Evolutionary conservation across 2,888 invertebrate species (phyloP).

Genomic region (Epinotia demarniana): DNA sequence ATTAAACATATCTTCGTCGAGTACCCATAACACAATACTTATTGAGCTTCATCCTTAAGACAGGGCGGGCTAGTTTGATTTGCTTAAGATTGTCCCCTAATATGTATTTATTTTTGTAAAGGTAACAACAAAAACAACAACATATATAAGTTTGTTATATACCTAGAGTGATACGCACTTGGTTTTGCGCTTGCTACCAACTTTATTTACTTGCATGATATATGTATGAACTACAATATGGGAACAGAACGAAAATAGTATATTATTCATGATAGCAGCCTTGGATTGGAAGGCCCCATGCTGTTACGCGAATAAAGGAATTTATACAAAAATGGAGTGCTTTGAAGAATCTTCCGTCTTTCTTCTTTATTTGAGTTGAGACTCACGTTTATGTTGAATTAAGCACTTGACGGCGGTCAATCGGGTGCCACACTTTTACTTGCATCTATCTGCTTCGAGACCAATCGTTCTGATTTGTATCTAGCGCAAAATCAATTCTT

Average conservation of each 20-base stretch:
- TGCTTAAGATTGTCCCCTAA: no score
- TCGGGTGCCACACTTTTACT: slow-evolving; percentile 78
- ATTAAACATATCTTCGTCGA: no score
- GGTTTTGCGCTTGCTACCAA: neutral
- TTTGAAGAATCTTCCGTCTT: slow-evolving; percentile 54
- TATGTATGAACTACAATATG: slow-evolving; percentile 7
- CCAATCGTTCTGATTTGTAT: slow-evolving; percentile 70
- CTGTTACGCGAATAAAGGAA: slow-evolving; percentile 61
- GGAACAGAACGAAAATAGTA: slow-evolving; percentile 48
- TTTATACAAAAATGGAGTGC: slow-evolving; percentile 66
- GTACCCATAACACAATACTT: no score
- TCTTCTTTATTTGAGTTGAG: slow-evolving; percentile 70
- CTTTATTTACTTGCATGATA: slow-evolving; percentile 29
- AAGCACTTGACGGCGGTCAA: slow-evolving; percentile 66
- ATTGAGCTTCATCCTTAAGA: no score
- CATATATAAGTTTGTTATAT: no score
- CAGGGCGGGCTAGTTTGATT: no score
- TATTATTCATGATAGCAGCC: slow-evolving; percentile 63
- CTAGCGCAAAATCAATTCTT: slow-evolving; percentile 56
- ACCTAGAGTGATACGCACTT: neutral
- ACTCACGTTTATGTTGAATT: slow-evolving; percentile 65
- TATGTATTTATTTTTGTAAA: no score
- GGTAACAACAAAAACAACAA: no score
- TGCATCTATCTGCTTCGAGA: slow-evolving; percentile 65
- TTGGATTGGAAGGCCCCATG: slow-evolving; percentile 64